Base-by-base conservation (phyloP, 2,113 vertebrate genomes). In the Odobenus rosmarus region DNA sequence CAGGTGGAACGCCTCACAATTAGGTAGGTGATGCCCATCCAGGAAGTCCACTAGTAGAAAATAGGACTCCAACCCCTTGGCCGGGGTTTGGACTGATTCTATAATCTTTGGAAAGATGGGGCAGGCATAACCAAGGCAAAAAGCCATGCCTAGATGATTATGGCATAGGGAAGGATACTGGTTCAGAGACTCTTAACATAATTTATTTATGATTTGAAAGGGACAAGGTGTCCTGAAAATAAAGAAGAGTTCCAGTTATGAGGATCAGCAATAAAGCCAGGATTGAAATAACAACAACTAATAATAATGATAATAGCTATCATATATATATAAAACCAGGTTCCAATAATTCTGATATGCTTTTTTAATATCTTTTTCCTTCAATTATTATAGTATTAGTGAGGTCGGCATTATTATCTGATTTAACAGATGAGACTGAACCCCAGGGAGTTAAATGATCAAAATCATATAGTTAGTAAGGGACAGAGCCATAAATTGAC, bases 31-130 rank as follows among this genome's bases (percentile, higher is more conserved):
- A 82, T 36, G 13, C 62, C 51, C 10, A 51, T 46, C 64, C 31
- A 94, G 53, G 53, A 88, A 94, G 74, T 51, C 49, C 33, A 92
- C 42, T 87, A 80, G 51, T 74, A 42, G n/a, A 88, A 93, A 94
- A 59, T 26, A 42, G 51, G 59, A 28, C 28, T 86, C 72, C 2
- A 76, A 5, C 59, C 15, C 39, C 21, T 92, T 67, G 23, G 10
- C 13, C 79, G 42, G 23, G 21, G 18, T 92, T 95, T 51, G 84
- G 21, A 85, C 23, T 72, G 80, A 67, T 57, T 39, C 80, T 42
- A 55, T 88, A 61, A 59, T 92, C 15, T 79, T 51, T 55, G 13
- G 16, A 23, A 62, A 81, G 72, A 90, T 9, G 24, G 36, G 31
- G 18, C 33, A 92, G 46, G 23, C 11, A 42, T 39, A 85, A 67